Evolutionary conservation across 2,113 vertebrate species (phyloP).

Genomic region (Lepidothrix coronata): DNA sequence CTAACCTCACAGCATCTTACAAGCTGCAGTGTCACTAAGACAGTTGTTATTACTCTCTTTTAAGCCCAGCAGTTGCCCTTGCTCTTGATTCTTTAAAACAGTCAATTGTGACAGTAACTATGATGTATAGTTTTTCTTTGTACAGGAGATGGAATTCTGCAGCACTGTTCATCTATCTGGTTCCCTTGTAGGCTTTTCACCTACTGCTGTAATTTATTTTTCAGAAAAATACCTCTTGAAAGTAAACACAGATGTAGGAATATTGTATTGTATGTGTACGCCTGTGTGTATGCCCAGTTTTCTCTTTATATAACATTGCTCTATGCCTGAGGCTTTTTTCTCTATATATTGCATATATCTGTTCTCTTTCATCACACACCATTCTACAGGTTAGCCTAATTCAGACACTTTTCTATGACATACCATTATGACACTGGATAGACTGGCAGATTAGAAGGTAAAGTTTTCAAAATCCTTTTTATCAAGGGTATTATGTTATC

Average conservation of each 20-base stretch:
- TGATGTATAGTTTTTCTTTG: constrained; percentile 47
- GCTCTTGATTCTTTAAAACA: constrained; percentile 28
- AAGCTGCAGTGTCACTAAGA: constrained; percentile 10
- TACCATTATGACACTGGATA: neutral
- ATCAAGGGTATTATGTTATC: neutral
- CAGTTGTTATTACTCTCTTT: constrained; percentile 40
- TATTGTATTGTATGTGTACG: neutral
- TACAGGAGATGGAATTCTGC: constrained; percentile 37
- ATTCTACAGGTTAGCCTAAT: neutral
- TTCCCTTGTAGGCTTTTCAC: constrained; percentile 58
- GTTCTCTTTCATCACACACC: neutral
- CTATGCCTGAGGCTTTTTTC: neutral
- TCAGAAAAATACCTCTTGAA: constrained; percentile 31
- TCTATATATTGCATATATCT: neutral
- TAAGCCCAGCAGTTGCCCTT: constrained; percentile 40
- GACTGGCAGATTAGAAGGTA: neutral
- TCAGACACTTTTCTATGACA: neutral
- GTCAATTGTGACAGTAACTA: constrained; percentile 51
- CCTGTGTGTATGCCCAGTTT: neutral
- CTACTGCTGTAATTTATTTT: constrained; percentile 50
- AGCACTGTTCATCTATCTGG: constrained; percentile 22
- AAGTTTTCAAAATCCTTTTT: neutral
- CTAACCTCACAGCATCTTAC: neutral
- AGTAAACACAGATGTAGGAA: neutral
- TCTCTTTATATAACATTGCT: neutral